A percentile compares a stretch with the other conserved stretches of the same genome.
Conservation (phyloP, 2,797 vertebrate species). For the Silurus lanzhouensis region DNA sequence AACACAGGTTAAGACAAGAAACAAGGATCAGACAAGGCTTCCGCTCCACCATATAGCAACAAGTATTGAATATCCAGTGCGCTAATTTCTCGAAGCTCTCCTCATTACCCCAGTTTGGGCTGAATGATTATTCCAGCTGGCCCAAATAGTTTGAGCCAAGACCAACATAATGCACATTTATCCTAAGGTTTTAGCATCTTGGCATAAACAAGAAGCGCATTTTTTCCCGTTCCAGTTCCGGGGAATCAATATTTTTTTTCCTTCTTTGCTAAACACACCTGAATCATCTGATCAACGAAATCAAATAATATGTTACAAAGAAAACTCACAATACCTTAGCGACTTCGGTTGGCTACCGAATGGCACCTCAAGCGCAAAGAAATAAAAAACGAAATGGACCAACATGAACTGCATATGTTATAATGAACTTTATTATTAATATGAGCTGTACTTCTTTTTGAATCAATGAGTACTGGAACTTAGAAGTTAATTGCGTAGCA, state of each 20-base stretch:
- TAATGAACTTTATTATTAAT: neutral
- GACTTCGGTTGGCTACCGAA: neutral
- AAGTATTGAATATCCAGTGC: neutral
- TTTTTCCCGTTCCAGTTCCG: neutral
- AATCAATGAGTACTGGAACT: no score
- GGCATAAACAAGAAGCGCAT: conserved; percentile 6
- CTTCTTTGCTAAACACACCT: conserved; percentile 11
- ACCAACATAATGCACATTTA: conserved; percentile 5
- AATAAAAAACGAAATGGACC: neutral
- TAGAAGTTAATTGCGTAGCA: neutral
- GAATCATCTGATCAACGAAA: conserved; percentile 1
- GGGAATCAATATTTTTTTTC: neutral
- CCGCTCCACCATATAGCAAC: neutral
- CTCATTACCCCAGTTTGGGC: neutral
- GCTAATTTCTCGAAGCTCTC: neutral
- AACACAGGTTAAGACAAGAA: conserved; percentile 35
- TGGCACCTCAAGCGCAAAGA: neutral
- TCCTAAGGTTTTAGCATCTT: conserved; percentile 24
- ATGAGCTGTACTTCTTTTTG: neutral
- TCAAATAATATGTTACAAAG: neutral
- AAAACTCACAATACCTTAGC: neutral
- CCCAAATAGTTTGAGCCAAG: neutral
- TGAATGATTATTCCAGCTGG: neutral
- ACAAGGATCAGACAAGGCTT: neutral
- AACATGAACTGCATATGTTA: neutral